Base-by-base conservation (phyloP, 2,888 invertebrate species). In the Eupithecia tripunctaria region DNA sequence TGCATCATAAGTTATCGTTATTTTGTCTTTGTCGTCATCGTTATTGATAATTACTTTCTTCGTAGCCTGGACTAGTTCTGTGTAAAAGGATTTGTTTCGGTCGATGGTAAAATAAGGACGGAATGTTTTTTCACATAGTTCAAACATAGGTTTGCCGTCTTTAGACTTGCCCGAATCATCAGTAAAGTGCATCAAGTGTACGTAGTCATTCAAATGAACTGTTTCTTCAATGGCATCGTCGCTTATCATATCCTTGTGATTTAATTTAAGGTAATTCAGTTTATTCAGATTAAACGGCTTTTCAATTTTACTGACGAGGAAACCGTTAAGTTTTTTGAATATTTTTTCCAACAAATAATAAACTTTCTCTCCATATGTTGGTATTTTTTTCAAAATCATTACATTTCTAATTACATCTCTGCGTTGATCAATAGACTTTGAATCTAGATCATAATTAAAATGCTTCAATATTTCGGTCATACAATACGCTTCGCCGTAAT, bases 251-350 rank as follows among this genome's bases (percentile, higher is more conserved):
- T 66, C 73, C 68, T 82, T 84, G 72, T 85, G 85, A 73, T 83
- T 63, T 2, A 82, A 72, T 71, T 82, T 84, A 0, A 86, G 73
- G 43, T 85, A 86, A 76, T 86, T 86, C 0, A 87, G 82, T 72
- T 78, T 83, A 36, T 82, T 70, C 25, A 87, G 27, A 79, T 85
- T 83, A 29, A 4, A 66, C 6, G 79, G 82, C 0, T 83, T 79
- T 73, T 81, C 77, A 68, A 87, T 84, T 81, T 84, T 83, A 78
- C 79, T 70, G 1, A 85, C 66, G 1, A 87, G 74, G 73, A 85
- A 87, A 14, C 84, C 85, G 38, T 85, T 70, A 1, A 64, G 69
- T 15, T 18, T 82, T 73, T 84, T 86, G 69, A 87, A 86, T 65
- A 86, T 86, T 68, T 68, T 60, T 60, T 60, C 29, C 15, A 60